phyloP scores from a whole-genome alignment of 1,140 invertebrate genomes.

The Lamellibrachia luymesi region DNA sequence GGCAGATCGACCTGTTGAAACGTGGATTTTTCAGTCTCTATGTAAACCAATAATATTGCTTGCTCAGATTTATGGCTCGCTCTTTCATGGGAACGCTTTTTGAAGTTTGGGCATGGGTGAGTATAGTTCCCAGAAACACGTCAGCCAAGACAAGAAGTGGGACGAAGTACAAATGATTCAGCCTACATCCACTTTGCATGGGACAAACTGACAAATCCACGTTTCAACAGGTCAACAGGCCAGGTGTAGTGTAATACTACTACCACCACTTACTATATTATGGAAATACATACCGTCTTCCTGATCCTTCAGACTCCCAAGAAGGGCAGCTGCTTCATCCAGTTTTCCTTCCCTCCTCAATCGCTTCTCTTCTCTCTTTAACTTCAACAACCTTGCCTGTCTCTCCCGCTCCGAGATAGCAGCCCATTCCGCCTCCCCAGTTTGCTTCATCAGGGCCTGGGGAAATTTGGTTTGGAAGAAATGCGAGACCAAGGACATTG shows the following conservation, averaged over 20 bases:
- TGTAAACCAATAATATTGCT: too few species aligned
- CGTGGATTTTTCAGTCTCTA: too few species aligned
- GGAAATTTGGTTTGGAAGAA: background rate
- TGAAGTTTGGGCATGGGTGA: too few species aligned
- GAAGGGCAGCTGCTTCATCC: slow-evolving; percentile 39
- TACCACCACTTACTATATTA: slow-evolving; percentile 24
- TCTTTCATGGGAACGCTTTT: too few species aligned
- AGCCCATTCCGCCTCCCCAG: slow-evolving; percentile 45
- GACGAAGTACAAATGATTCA: too few species aligned
- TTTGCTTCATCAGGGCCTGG: slow-evolving; percentile 35
- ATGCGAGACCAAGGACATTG: background rate
- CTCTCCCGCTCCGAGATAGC: slow-evolving; percentile 41
- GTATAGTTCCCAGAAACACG: too few species aligned
- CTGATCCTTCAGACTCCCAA: slow-evolving; percentile 34
- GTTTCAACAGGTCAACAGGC: too few species aligned
- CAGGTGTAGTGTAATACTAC: too few species aligned
- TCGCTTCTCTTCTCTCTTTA: slow-evolving; percentile 43
- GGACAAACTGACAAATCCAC: too few species aligned
- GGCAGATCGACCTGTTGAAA: too few species aligned
- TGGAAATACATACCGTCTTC: slow-evolving; percentile 35
- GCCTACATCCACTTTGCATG: too few species aligned
- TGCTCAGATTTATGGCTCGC: background rate
- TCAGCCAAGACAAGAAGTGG: too few species aligned
- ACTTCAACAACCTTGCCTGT: slow-evolving; percentile 39
- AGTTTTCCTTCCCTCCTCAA: slow-evolving; percentile 41